Evolutionary conservation across 2,888 invertebrate genomes (phyloP).

Genomic region (Thymelicus lineola): DNA sequence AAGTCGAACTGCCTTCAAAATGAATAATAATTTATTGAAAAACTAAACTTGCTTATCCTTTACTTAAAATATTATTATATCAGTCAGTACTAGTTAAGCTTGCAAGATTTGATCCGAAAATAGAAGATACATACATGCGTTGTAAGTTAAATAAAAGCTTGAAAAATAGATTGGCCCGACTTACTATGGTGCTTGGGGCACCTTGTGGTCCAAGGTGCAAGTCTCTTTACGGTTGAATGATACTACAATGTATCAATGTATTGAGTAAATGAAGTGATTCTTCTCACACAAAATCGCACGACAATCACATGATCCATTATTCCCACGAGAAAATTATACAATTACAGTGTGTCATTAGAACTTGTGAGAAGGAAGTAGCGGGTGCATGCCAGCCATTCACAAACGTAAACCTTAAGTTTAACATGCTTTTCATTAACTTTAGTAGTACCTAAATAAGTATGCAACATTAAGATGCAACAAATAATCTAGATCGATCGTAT

Average conservation of each 20-base stretch:
- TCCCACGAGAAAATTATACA: slow-evolving; percentile 7
- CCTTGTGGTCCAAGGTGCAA: neutral
- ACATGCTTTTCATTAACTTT: neutral
- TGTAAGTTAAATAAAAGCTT: too few species aligned
- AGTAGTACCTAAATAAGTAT: neutral
- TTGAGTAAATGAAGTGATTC: slow-evolving; percentile 1
- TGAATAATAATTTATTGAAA: too few species aligned
- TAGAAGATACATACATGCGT: too few species aligned
- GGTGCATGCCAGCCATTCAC: neutral
- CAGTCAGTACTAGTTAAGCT: too few species aligned
- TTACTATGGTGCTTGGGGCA: too few species aligned
- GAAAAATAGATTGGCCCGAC: too few species aligned
- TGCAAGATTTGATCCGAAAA: too few species aligned
- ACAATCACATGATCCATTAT: slow-evolving; percentile 5
- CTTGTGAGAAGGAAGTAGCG: slow-evolving; percentile 1
- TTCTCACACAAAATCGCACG: slow-evolving; percentile 5
- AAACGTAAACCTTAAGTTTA: neutral
- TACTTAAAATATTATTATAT: too few species aligned
- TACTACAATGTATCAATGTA: neutral
- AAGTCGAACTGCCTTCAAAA: too few species aligned
- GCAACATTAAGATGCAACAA: too few species aligned
- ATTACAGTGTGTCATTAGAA: slow-evolving; percentile 9
- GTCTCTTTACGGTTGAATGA: neutral
- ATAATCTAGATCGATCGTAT: too few species aligned
- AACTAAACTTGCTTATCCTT: too few species aligned